These are phyloP conservation scores for Oreochromis grahami DNA, from an alignment of 2,797 vertebrate genomes.

Conservation along the genomic window DNA sequence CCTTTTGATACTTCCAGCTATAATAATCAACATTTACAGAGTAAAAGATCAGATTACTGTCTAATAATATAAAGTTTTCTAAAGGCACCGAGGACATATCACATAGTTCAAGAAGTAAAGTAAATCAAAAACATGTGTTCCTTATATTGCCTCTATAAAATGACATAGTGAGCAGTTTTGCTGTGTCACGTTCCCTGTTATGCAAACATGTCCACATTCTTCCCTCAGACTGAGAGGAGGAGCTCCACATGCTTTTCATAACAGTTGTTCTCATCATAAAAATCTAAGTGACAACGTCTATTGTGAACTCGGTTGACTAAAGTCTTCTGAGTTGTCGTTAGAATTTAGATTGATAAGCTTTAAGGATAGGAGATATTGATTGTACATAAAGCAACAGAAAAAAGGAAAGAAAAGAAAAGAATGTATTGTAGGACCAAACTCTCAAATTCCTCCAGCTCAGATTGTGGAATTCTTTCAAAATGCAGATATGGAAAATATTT, in stretches of 20 bases:
- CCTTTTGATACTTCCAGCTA: not conserved
- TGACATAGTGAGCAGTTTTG: not conserved
- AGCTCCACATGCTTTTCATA: not conserved
- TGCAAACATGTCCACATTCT: not conserved
- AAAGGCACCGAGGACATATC: not conserved
- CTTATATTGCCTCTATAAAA: constrained; percentile 8
- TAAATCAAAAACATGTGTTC: not conserved
- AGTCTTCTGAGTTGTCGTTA: not conserved
- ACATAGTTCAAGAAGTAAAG: not conserved
- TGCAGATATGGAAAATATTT: not conserved
- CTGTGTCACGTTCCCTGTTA: not conserved
- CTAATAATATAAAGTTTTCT: not conserved
- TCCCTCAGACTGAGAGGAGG: not conserved
- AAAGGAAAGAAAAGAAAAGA: not conserved
- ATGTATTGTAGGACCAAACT: not conserved
- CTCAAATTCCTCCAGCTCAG: not conserved
- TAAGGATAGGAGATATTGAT: not conserved
- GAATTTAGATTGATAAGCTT: not conserved
- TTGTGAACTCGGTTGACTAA: not conserved
- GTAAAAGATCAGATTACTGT: not conserved
- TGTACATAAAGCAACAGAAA: not conserved
- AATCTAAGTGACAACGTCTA: not conserved
- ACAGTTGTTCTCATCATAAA: not conserved
- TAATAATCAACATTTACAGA: not conserved
- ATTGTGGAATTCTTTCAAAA: constrained; percentile 2